Percentiles rank a stretch among this genome's conserved stretches.
phyloP scores from a whole-genome alignment of 2,113 vertebrate genomes.

The Polypterus senegalus region DNA sequence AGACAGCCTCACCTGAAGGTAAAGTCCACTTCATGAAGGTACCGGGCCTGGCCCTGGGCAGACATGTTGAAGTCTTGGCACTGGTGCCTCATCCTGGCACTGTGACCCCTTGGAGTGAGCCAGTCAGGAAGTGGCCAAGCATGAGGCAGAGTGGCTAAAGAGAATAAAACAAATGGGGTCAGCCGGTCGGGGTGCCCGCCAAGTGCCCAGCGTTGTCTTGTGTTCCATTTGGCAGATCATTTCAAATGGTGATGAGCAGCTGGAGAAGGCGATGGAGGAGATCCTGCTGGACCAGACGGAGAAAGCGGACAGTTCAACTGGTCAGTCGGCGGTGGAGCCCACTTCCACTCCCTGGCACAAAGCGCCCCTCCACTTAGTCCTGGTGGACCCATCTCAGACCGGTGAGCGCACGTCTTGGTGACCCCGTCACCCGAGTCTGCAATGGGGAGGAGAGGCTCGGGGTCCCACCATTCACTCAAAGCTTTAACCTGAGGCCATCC shows the following conservation, averaged over 20 bases:
- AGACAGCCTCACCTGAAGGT: constrained; percentile 79
- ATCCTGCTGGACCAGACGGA: constrained; percentile 58
- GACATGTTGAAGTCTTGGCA: too few species aligned
- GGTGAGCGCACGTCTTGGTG: constrained; percentile 28
- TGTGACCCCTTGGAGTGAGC: too few species aligned
- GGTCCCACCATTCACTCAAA: too few species aligned
- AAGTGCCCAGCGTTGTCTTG: constrained; percentile 6
- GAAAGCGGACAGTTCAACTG: constrained; percentile 17
- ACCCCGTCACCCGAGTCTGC: neutral
- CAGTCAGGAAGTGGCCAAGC: too few species aligned
- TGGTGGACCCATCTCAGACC: constrained; percentile 42
- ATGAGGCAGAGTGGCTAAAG: too few species aligned
- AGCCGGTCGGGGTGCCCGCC: too few species aligned
- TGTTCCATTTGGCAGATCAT: constrained; percentile 54
- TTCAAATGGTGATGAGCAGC: constrained; percentile 73
- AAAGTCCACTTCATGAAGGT: neutral
- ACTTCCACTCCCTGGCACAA: constrained; percentile 24
- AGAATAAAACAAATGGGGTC: too few species aligned
- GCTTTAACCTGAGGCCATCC: too few species aligned
- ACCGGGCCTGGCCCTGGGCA: too few species aligned
- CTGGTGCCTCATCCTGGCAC: too few species aligned
- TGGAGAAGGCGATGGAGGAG: constrained; percentile 89
- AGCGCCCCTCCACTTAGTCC: constrained; percentile 42
- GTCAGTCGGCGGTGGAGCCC: constrained; percentile 22
- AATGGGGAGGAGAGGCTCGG: too few species aligned